Evolutionary conservation across 2,797 vertebrate species (phyloP), one percentile per base, ranked within the genome.

Genomic region (Vespertilio murinus): DNA sequence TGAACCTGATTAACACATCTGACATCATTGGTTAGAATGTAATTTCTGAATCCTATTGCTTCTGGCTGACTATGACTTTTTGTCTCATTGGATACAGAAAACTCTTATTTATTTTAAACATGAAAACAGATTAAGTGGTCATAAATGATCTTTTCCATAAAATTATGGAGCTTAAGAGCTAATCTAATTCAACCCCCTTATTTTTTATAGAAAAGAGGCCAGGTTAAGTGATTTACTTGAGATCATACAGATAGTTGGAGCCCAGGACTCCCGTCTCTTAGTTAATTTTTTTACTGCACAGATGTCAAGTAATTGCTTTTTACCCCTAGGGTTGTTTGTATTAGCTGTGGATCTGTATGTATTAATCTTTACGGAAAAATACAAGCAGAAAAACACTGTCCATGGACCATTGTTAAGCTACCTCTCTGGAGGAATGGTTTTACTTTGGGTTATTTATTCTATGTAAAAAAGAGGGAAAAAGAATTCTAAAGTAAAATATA

Each of bases 301-400:
- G 97, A 97, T 97, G 96, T 89, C 92, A 93, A 89, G 90, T 97
- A 97, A 97, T 96, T 96, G 95, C 88, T 75, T 96, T 95, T 97
- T 94, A 95, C 88, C 94, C 95, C 75, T 91, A 77, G 30, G 79
- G 95, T 93, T 90, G 77, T 96, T 94, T 93, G 5, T 93, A 94
- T 96, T 92, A 93, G 73, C 88, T 88, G 74, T 96, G 88, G 64
- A 88, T 96, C 54, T 90, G 95, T 90, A 91, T 18, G 0, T 94
- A 89, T 96, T 95, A 93, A 95, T 96, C 79, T 94, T 78, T 87
- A 94, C 91, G 85, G 11, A 82, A 92, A 90, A 85, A 93, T 73
- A 94, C 61, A 95, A 94, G 85, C 65, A 88, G 78, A 90, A 94
- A 90, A 90, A 65, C 61, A 88, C 30, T 85, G 65, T 92, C 52